Percentiles rank a stretch among this genome's conserved stretches.
These are phyloP conservation scores for Troglohyphantes excavatus DNA, from an alignment of 2,888 invertebrate species.

Conservation along the genomic window DNA sequence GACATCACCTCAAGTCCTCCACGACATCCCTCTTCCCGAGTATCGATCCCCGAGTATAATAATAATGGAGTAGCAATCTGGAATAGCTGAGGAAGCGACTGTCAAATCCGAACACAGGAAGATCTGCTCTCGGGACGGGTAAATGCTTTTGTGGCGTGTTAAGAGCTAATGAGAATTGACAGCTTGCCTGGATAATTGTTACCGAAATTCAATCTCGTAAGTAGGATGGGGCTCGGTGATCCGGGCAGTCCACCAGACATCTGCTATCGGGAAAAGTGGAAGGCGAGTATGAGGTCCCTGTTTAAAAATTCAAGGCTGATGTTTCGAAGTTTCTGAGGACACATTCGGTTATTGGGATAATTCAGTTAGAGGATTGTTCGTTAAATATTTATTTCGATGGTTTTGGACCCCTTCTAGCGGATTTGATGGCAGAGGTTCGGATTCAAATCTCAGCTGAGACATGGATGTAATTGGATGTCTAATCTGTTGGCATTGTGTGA, in stretches of 20 bases:
- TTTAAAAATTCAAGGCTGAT: constrained; percentile 32
- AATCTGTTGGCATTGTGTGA: no score
- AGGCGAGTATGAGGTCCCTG: background rate
- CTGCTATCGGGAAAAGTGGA: background rate
- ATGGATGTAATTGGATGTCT: no score
- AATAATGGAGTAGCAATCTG: background rate
- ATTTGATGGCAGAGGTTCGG: no score
- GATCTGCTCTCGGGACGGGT: constrained; percentile 16
- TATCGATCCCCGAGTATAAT: background rate
- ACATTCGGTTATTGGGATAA: background rate
- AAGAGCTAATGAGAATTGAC: constrained; percentile 61
- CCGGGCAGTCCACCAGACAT: background rate
- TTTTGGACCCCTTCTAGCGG: no score
- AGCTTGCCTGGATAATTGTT: constrained; percentile 51
- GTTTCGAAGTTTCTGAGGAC: background rate
- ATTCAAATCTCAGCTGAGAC: no score
- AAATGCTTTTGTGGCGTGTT: constrained; percentile 59
- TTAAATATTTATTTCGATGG: no score
- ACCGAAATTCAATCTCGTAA: constrained; percentile 55
- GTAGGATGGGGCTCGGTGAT: background rate
- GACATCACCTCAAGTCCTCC: background rate
- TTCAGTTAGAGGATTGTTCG: background rate
- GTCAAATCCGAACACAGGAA: constrained; percentile 40
- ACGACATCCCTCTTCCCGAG: background rate
- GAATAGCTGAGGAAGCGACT: constrained; percentile 9